Percentiles rank a stretch among this genome's conserved stretches.
Conservation (phyloP, 2,113 vertebrate species). For the Zosterops pallidus region DNA sequence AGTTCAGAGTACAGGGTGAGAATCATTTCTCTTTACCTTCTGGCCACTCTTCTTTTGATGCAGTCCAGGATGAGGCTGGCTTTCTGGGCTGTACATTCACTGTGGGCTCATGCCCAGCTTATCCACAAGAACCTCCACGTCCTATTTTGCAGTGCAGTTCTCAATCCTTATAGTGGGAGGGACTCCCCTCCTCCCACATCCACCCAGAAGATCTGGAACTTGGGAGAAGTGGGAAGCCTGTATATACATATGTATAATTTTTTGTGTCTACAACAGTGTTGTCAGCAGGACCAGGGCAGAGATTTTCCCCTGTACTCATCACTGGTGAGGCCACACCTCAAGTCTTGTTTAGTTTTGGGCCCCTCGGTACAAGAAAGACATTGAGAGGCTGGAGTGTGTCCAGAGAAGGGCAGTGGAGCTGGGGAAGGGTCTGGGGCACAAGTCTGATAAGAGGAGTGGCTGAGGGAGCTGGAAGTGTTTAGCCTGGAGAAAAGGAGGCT, state of each 20-base stretch:
- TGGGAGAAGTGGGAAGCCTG: neutral
- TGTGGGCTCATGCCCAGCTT: neutral
- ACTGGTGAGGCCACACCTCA: rapidly evolving
- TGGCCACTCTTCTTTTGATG: neutral
- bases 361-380: neutral
- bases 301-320: rapidly evolving
- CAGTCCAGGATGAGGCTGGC: neutral
- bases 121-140: neutral
- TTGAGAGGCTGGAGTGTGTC: rapidly evolving
- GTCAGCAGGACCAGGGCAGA: neutral
- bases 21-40: neutral
- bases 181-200: neutral
- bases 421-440: neutral
- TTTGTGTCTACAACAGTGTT: neutral
- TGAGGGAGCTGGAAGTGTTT: rapidly evolving
- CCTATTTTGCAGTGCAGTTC: neutral
- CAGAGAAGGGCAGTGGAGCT: rapidly evolving
- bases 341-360: neutral
- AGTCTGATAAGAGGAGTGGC: rapidly evolving
- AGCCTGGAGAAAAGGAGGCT: neutral
- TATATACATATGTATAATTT: too few species aligned
- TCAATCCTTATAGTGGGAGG: neutral
- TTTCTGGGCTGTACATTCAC: neutral
- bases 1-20: neutral
- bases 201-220: neutral